Evolutionary conservation across 1,140 invertebrate species (phyloP).

Genomic region (Diabrotica undecimpunctata): DNA sequence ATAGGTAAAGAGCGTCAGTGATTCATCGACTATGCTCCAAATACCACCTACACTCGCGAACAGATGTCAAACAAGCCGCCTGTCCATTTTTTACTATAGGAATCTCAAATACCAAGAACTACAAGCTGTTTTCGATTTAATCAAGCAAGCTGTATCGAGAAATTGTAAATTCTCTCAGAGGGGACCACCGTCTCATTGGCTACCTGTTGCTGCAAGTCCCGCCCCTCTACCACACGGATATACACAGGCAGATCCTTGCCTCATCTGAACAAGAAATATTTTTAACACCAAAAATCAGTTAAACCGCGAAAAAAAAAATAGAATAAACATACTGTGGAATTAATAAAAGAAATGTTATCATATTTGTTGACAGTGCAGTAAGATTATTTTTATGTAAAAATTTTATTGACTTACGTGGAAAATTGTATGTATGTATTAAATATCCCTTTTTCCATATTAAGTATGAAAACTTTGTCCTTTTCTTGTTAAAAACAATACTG

Average conservation of each 20-base stretch:
- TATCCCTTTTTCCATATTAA: conserved; percentile 23
- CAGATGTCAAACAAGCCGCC: background rate
- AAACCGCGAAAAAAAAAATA: too few species aligned
- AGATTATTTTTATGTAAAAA: background rate
- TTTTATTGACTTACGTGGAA: conserved; percentile 30
- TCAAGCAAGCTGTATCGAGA: conserved; percentile 19
- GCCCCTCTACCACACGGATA: conserved; percentile 27
- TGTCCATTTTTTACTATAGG: background rate
- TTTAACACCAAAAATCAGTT: too few species aligned
- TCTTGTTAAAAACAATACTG: conserved; percentile 13
- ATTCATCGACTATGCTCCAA: conserved; percentile 9
- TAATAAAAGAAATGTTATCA: too few species aligned
- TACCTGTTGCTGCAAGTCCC: conserved; percentile 36
- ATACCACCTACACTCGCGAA: background rate
- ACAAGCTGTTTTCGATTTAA: conserved; percentile 18
- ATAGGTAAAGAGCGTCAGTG: conserved; percentile 9
- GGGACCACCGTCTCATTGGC: conserved; percentile 32
- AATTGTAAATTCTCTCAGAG: conserved; percentile 24
- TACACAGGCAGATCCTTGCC: background rate
- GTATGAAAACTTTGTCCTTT: conserved; percentile 20
- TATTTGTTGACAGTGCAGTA: too few species aligned
- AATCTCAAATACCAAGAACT: conserved; percentile 21
- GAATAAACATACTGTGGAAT: too few species aligned
- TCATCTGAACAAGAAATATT: too few species aligned
- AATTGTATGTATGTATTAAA: conserved; percentile 23